These are phyloP conservation scores for Nylanderia fulva DNA, from an alignment of 1,140 invertebrate species.

Conservation along the genomic window DNA sequence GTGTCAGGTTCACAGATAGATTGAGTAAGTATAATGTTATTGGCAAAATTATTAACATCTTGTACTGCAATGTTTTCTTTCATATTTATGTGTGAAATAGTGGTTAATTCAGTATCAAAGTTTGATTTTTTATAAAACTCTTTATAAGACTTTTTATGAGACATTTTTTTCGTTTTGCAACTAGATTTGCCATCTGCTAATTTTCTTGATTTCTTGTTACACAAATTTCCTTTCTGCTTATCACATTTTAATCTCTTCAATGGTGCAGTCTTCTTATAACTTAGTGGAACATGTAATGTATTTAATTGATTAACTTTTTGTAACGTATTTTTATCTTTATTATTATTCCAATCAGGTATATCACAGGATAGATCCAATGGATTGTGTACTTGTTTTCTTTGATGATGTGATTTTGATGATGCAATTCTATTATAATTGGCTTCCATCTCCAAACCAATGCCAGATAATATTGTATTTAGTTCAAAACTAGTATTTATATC, in stretches of 20 bases:
- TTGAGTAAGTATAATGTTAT: slow-evolving; percentile 35
- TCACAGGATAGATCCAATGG: slow-evolving; percentile 10
- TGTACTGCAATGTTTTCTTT: not conserved
- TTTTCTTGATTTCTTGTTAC: slow-evolving; percentile 11
- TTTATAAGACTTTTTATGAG: not conserved
- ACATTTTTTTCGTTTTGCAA: not conserved
- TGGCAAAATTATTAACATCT: slow-evolving; percentile 37
- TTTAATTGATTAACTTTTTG: not conserved
- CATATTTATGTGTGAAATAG: not conserved
- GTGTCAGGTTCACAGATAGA: not conserved
- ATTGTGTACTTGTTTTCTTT: slow-evolving; percentile 68
- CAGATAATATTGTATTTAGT: not conserved
- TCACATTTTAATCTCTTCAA: slow-evolving; percentile 14
- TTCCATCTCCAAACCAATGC: not conserved
- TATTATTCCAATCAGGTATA: slow-evolving; percentile 29
- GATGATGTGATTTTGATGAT: slow-evolving; percentile 19
- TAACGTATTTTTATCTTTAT: slow-evolving; percentile 9
- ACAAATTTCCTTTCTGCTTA: slow-evolving; percentile 21
- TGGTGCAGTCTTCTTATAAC: not conserved
- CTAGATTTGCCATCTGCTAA: not conserved
- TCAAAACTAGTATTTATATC: not conserved
- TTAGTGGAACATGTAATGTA: not conserved
- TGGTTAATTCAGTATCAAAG: not conserved
- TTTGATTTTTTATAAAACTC: not conserved
- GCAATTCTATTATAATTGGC: not conserved